Base-by-base conservation (phyloP, 2,888 invertebrate species). In the Caenorhabditis virilis region DNA sequence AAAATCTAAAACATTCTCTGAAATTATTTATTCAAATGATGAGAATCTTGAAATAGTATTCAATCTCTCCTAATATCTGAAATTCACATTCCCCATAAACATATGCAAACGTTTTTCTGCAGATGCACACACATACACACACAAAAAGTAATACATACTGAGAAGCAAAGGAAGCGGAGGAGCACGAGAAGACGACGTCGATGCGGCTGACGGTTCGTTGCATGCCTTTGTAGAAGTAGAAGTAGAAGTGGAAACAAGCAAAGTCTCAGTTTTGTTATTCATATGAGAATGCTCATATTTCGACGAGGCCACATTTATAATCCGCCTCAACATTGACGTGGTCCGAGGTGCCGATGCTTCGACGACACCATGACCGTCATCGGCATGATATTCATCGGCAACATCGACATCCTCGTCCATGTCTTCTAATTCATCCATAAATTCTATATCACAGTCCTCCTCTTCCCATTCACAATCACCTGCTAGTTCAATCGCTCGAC, bases 401-500 rank as follows among this genome's bases (percentile, higher is more conserved):
- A 53, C 64, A 43, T 70, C 68, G 23, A 60, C 69, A 42, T 67
- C 72, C 35, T 47, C 55, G 22, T 57, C 64, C 33, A 50, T 39
- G 3, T 56, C 53, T n/a, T 61, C 61, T 36, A 55, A 51, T 35
- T 57, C 61, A 38, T 72, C 72, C 33, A 50, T 39, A 4, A 54
- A 51, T n/a, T 61, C 61, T 36, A 55, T 49, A 27, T 57, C 61
- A 38, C 70, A 70, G 35, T 50, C 52, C 25, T 58, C 58, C 39
- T 36, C 46, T 20, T 68, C 73, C 52, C 52, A 51, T 22, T 57
- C 64, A 33, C 60, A 58, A 42, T 76, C 79, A 79, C 80, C 81
- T 76, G 81, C 81, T 51, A 76, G 64, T 49, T 79, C 77, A 39
- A 81, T 73, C 9, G 81, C 81, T 38, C 67, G 61, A 41, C 73